Evolutionary conservation across 2,113 vertebrate species (phyloP), one percentile per base, ranked within the genome.

Genomic region (Proteles cristata): DNA sequence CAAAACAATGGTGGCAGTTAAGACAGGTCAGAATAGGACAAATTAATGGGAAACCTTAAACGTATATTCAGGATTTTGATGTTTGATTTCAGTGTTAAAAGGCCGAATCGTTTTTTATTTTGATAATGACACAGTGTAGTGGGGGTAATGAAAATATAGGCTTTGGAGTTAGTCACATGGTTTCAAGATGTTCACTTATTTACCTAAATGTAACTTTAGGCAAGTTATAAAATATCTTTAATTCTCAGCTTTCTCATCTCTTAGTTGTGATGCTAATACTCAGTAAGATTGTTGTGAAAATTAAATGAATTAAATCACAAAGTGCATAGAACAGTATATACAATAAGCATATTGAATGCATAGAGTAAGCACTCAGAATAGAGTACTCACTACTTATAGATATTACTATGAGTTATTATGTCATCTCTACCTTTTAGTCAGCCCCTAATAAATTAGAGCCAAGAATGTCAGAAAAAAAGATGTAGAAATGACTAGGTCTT

Each of bases 281-380:
- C 80, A 33, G 53, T 81, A 74, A 12, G 31, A 89, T 83, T 96
- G 26, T 86, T 88, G 12, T 80, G 28, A 92, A 61, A 21, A 68
- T 58, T 93, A 65, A 92, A 86, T 83, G 45, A 97, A 28, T 92
- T 93, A 90, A 95, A 68, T 93, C 93, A 50, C 25, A 80, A 68
- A 93, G 86, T 79, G 2, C 23, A 35, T 35, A 65, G 45, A 39
- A 80, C 9, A 84, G 31, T 69, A 11, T 19, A 53, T 73, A 82
- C 12, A 84, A 26, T 76, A 65, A 89, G 68, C 48, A 43, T 65
- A 66, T 63, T 94, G 76, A 94, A 11, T 88, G 4, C 50, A 63
- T 76, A 8, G 4, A 50, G 71, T 80, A 87, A 95, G 45, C 9
- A 66, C 69, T 82, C 53, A 43, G 2, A 68, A 45, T 28, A 90